Evolutionary conservation across 2,888 invertebrate species (phyloP).

Genomic region (Epirrhoe alternata): DNA sequence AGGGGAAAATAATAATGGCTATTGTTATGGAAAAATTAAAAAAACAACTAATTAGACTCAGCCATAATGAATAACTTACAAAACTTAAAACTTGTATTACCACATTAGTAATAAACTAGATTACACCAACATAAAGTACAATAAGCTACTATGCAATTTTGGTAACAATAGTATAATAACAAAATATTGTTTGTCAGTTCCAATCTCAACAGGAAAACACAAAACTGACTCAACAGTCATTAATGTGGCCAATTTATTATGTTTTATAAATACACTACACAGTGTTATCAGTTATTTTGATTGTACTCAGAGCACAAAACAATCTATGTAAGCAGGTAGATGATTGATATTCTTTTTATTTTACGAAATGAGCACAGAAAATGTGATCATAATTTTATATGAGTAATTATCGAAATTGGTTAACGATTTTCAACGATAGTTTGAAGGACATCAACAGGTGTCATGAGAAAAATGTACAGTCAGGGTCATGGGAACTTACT

Average conservation of each 20-base stretch:
- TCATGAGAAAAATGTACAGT: slow-evolving; percentile 54
- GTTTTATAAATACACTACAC: background rate
- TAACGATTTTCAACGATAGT: slow-evolving; percentile 28
- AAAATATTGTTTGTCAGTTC: background rate
- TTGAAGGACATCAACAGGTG: slow-evolving; percentile 75
- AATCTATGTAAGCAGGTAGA: background rate
- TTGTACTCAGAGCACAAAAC: background rate
- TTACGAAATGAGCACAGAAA: background rate
- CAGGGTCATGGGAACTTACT: slow-evolving; percentile 71
- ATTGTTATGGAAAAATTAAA: too few species aligned
- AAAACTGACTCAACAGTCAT: background rate
- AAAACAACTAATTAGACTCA: too few species aligned
- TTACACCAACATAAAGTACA: too few species aligned
- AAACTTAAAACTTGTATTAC: too few species aligned
- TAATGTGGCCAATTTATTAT: background rate
- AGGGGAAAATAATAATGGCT: too few species aligned
- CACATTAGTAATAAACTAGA: too few species aligned
- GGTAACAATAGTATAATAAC: background rate
- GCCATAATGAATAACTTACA: too few species aligned
- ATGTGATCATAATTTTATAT: background rate
- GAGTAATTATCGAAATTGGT: slow-evolving; percentile 14
- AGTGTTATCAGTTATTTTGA: background rate
- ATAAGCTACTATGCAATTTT: too few species aligned
- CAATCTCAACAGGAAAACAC: background rate
- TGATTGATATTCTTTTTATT: background rate